phyloP scores from a whole-genome alignment of 2,888 invertebrate species.

The Choreutis nemorana region DNA sequence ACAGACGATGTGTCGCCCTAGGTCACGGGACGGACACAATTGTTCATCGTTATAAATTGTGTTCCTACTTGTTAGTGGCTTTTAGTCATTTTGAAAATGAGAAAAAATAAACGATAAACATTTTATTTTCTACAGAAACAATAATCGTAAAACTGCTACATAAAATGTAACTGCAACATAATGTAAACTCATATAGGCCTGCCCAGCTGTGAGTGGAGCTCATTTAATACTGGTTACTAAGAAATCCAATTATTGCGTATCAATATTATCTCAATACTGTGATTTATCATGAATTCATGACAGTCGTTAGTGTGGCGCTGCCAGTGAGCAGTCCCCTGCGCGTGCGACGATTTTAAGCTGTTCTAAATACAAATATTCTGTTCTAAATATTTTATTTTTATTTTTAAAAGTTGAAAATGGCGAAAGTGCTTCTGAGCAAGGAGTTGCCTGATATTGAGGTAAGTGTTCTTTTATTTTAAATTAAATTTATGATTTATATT shows the following conservation, averaged over 20 bases:
- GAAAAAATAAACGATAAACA: too few relatives aligned
- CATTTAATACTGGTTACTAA: background rate
- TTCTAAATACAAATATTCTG: conserved; percentile 1
- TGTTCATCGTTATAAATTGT: too few relatives aligned
- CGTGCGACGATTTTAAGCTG: conserved; percentile 11
- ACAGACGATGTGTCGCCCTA: too few relatives aligned
- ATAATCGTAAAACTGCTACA: too few relatives aligned
- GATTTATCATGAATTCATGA: too few relatives aligned
- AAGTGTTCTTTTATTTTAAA: conserved; percentile 34
- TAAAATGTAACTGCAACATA: too few relatives aligned
- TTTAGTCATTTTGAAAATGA: too few relatives aligned
- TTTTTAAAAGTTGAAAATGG: conserved; percentile 26
- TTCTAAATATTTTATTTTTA: background rate
- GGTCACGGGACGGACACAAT: too few relatives aligned
- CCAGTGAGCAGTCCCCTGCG: conserved; percentile 61
- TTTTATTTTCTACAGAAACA: too few relatives aligned
- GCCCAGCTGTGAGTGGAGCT: background rate
- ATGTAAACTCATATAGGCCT: too few relatives aligned
- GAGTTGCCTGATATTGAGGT: conserved; percentile 88
- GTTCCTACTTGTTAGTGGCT: too few relatives aligned
- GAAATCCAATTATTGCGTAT: background rate
- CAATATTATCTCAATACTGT: conserved; percentile 5
- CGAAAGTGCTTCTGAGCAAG: conserved; percentile 68
- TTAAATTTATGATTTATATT: too few relatives aligned
- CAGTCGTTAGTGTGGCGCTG: conserved; percentile 53